Evolutionary conservation across 2,888 invertebrate species (phyloP), one percentile per base, ranked within the genome.

Genomic region (Hanleya hanleyi): DNA sequence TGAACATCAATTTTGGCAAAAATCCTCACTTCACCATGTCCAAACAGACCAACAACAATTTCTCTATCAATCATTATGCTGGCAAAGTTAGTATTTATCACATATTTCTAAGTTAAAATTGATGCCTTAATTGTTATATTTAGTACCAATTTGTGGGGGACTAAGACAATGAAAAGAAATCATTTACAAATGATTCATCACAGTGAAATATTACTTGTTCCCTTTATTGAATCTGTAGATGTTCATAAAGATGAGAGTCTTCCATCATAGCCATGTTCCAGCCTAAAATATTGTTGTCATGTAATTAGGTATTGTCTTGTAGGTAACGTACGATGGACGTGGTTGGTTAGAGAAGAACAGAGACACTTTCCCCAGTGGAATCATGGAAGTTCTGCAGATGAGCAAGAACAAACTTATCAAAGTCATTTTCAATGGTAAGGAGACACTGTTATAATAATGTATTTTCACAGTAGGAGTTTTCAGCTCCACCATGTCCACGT

Each of bases 281-380:
- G n/a, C n/a, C n/a, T n/a, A n/a, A n/a, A n/a, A n/a, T n/a, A n/a
- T n/a, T n/a, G n/a, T n/a, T n/a, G n/a, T n/a, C n/a, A n/a, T n/a
- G n/a, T n/a, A n/a, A n/a, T n/a, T n/a, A n/a, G n/a, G n/a, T n/a
- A n/a, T n/a, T n/a, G n/a, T 64, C 9, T 67, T 67, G 0, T 62
- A 88, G 87, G 88, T 88, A 36, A 83, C 80, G 22, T 90, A 90
- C 75, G 81, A 82, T 73, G 83, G 83, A 7, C 70, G 68, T 7
- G 77, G 80, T 15, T 89, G 89, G 89, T 77, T 90, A 68, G 89
- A 88, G 77, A 89, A 90, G 81, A 90, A 90, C 78, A 77, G 89
- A 37, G 90, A 90, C 78, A 87, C 89, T 0, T 74, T 89, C 38
- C 88, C 89, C 5, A 81, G 84, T 49, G 87, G 87, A 38, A 81